Evolutionary conservation across 2,113 vertebrate species (phyloP).

Genomic region (Lasiurus cinereus): DNA sequence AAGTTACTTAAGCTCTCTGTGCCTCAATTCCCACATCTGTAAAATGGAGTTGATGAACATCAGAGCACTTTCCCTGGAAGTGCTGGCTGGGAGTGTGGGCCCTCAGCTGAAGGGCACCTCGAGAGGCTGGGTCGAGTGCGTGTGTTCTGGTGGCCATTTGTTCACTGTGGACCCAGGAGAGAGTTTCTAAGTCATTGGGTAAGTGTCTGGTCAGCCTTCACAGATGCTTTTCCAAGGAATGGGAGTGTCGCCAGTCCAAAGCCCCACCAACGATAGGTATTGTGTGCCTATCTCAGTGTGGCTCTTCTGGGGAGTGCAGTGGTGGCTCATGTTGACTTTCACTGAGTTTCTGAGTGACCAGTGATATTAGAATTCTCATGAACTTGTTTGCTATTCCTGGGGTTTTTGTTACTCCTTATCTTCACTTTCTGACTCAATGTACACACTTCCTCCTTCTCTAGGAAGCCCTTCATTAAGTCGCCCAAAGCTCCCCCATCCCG

Average conservation of each 20-base stretch:
- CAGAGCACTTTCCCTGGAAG: background rate
- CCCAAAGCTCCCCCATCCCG: background rate
- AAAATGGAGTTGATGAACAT: background rate
- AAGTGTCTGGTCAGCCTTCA: background rate
- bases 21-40: background rate
- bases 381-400: background rate
- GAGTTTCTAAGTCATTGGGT: background rate
- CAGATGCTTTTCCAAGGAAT: background rate
- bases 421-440: background rate
- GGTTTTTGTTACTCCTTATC: background rate
- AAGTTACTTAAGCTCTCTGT: background rate
- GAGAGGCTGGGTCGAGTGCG: no score
- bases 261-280: fast-evolving
- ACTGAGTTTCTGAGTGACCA: background rate
- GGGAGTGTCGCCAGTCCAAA: fast-evolving
- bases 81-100: background rate
- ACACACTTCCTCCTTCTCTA: background rate
- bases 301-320: background rate
- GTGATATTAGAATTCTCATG: background rate
- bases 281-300: fast-evolving
- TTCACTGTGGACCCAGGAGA: background rate
- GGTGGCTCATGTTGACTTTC: fast-evolving
- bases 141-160: no score
- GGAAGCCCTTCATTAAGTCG: background rate
- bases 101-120: background rate